Evolutionary conservation across 2,113 vertebrate species (phyloP).

Genomic region (Turnix velox): DNA sequence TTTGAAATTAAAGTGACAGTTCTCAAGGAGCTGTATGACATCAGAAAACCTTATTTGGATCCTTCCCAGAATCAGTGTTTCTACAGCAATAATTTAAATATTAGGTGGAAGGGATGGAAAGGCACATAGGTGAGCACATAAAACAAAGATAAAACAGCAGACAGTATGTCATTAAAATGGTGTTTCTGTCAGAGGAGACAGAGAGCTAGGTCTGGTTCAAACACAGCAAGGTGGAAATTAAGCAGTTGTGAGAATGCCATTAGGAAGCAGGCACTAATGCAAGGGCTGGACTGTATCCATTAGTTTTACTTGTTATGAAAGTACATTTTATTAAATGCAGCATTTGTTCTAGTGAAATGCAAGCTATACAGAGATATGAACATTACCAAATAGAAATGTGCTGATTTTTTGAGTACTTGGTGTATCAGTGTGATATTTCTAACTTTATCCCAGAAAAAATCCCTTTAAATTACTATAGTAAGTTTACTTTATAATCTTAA

Average conservation of each 20-base stretch:
- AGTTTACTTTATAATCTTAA: neutral
- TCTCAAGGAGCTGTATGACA: neutral
- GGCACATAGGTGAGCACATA: neutral
- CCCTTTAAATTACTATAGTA: neutral
- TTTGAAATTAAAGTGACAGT: neutral
- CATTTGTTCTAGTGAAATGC: neutral
- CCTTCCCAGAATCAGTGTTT: neutral
- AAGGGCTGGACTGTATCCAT: neutral
- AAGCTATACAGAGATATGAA: neutral
- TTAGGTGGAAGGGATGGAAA: neutral
- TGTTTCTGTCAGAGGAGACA: neutral
- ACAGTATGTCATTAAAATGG: neutral
- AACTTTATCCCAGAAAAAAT: neutral
- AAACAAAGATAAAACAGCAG: neutral
- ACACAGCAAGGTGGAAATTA: neutral
- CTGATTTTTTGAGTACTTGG: neutral
- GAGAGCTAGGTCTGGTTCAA: neutral
- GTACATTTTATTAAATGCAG: neutral
- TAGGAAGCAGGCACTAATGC: neutral
- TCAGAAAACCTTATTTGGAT: neutral
- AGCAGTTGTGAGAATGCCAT: neutral
- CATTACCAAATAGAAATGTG: neutral
- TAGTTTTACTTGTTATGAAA: neutral
- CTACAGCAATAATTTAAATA: neutral
- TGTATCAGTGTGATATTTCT: neutral